Evolutionary conservation across 1,140 invertebrate genomes (phyloP), one percentile per base, ranked within the genome.

Genomic region (Heliothis subflexa): DNA sequence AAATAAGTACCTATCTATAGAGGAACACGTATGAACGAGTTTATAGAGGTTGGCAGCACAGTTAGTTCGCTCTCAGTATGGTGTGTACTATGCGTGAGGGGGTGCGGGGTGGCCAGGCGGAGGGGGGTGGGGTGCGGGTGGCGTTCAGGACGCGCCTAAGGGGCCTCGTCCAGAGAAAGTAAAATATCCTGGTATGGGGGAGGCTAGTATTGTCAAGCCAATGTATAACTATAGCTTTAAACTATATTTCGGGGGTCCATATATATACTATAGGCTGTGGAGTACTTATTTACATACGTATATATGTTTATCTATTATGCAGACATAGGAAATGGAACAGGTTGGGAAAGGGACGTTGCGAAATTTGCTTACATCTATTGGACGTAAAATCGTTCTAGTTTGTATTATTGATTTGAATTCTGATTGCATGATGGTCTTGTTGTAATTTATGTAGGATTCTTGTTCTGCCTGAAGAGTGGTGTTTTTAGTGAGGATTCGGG

Each of bases 161-260:
- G 92, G 91, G 89, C 83, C 87, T 87, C 92, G 92, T 90, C 92
- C 91, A 93, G 92, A 92, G 91, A 94, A 93, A 94, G 92, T 93
- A 92, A 92, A 93, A 89, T 91, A 91, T 91, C 92, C 91, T 91
- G 91, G 89, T 90, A 85, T 89, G 91, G 86, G 91, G 92, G 89
- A 90, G 91, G 90, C 92, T 92, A 93, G 91, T 90, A 94, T 92
- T 94, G 92, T 94, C 92, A 94, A 94, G 89, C 88, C 86, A 78
- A 92, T 91, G 83, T 93, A 93, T 92, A 94, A 84, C 80, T 92
- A 92, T 93, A 93, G 89, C 88, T 94, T 94, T 93, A 92, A 93
- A 94, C 91, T 94, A 94, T 93, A 92, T 92, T 90, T 90, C 81
- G 86, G 80, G 64, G 82, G 64, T 86, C 83, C 81, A 86, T 89